Evolutionary conservation across 2,113 vertebrate species (phyloP).

Genomic region (Pica pica): DNA sequence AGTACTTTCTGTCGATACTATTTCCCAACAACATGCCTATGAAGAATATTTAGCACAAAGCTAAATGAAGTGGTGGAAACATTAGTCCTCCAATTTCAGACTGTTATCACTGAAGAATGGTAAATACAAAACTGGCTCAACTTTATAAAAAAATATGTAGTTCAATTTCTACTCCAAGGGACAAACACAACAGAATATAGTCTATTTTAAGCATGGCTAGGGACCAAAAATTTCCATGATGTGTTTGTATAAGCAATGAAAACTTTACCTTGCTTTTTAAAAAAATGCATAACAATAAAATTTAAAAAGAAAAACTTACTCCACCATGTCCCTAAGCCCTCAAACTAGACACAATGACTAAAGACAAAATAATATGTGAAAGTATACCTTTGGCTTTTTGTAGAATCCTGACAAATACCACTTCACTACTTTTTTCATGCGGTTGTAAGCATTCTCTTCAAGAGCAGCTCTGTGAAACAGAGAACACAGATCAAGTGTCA

Average conservation of each 20-base stretch:
- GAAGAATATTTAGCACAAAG: neutral
- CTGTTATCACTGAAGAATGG: neutral
- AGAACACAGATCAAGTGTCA: neutral
- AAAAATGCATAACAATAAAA: neutral
- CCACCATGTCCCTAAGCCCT: neutral
- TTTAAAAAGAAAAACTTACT: neutral
- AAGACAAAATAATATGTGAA: neutral
- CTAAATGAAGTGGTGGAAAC: neutral
- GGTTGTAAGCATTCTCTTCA: constrained; percentile 94
- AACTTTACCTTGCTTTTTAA: neutral
- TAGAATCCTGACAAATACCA: constrained; percentile 99
- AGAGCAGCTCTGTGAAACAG: constrained; percentile 83
- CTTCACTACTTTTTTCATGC: constrained; percentile 97
- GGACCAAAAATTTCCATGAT: neutral
- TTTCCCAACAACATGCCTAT: neutral
- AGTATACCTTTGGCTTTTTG: constrained; percentile 94
- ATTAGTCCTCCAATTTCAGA: neutral
- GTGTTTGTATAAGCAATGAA: neutral
- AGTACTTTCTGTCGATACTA: neutral
- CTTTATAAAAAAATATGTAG: neutral
- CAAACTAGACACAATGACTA: neutral
- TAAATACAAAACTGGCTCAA: neutral
- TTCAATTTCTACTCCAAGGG: neutral
- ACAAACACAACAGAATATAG: neutral
- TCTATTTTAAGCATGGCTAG: neutral